A percentile compares a stretch with the other conserved stretches of the same genome.
These are phyloP conservation scores for Phoxinus dragarum DNA, from an alignment of 2,797 vertebrate species.

Conservation along the genomic window DNA sequence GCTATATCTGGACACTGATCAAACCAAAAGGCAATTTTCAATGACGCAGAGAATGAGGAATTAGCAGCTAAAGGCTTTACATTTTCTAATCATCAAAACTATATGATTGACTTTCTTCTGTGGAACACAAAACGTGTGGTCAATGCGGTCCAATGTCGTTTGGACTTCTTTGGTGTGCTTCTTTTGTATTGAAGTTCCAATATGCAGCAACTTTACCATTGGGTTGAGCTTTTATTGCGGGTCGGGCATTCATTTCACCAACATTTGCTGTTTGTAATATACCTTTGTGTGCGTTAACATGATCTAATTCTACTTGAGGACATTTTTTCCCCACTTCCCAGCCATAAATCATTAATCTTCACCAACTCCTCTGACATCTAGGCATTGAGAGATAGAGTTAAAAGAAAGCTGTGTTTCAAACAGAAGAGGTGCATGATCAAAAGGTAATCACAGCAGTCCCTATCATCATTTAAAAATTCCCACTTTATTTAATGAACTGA, in stretches of 20 bases:
- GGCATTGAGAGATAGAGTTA: not conserved
- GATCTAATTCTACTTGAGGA: not conserved
- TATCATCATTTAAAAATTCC: slow-evolving; percentile 28
- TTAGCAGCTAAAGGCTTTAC: not conserved
- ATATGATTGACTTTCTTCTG: not conserved
- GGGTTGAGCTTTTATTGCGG: not conserved
- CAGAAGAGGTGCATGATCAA: slow-evolving; percentile 44
- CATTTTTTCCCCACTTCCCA: not conserved
- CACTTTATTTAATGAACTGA: slow-evolving; percentile 45
- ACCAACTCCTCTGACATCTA: slow-evolving; percentile 19
- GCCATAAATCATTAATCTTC: slow-evolving; percentile 10
- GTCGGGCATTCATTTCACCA: not conserved
- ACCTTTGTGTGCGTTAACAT: not conserved
- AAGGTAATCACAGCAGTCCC: slow-evolving; percentile 34
- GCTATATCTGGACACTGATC: too few species aligned
- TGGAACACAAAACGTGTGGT: not conserved
- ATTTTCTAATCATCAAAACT: not conserved
- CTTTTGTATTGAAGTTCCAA: not conserved
- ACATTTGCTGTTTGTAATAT: not conserved
- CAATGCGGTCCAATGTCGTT: not conserved
- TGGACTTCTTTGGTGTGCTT: not conserved
- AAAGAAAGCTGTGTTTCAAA: slow-evolving; percentile 26
- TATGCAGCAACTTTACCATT: not conserved
- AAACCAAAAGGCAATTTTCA: too few species aligned
- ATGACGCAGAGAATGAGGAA: not conserved